Base-by-base conservation (phyloP, 2,113 vertebrate genomes). In the Polypterus senegalus region DNA sequence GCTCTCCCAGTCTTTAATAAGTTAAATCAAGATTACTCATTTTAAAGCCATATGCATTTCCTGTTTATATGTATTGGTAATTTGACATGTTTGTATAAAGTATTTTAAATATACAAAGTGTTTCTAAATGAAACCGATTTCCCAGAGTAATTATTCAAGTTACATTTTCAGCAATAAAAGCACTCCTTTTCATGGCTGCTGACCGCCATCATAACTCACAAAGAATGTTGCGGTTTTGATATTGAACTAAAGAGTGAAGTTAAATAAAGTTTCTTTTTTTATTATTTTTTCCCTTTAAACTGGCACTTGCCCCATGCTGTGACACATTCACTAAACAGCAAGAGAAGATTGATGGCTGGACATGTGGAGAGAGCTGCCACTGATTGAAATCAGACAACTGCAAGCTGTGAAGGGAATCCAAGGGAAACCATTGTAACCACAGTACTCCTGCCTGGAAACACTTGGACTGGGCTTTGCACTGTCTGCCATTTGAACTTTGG, bases 361-460 rank as follows among this genome's bases (percentile, higher is more conserved):
- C 83, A 86, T 84, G 80, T 83, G 84, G 81, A 73, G 72, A 77
- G 82, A 85, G 70, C 78, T 76, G 81, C 80, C 77, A 70, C 76
- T 86, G 87, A 89, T 84, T 85, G 86, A 88, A 87, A 84, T 89
- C 84, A 87, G 87, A 86, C 82, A 88, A 86, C 82, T 86, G 86
- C 81, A 79, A 73, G 77, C 84, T 77, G 78, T 70, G 77, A 78
- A 70, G 67, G 81, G 79, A 75, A 81, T 82, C 65, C 75, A 75
- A 71, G 80, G 80, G 79, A 81, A 80, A 79, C 71, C 82, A 71
- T 76, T 74, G 73, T 74, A 81, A 82, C 83, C 82, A 70, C 81
- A 79, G 76, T 73, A 75, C 65, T 73, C 73, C 71, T 52, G 68
- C 71, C 77, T 72, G 67, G 70, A 70, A 73, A 64, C 74, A 66